These are phyloP conservation scores for Mormyrus lacerda DNA, from an alignment of 2,113 vertebrate species.

Conservation along the genomic window DNA sequence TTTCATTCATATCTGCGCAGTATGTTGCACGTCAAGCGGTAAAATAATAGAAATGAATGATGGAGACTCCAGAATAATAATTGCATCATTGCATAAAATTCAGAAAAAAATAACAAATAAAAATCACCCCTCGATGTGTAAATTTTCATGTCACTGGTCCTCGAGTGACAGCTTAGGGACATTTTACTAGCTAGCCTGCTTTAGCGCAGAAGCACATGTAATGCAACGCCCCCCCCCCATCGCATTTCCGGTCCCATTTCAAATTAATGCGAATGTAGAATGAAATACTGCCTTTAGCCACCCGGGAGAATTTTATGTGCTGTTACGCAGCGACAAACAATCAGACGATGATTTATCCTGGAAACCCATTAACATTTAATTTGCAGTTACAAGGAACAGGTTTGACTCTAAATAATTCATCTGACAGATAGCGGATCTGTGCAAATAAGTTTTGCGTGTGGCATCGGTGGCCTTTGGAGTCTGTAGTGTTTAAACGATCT, in stretches of 20 bases:
- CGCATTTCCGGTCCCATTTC: neutral
- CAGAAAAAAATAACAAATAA: neutral
- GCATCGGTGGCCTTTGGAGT: neutral
- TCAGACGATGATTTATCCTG: conserved; percentile 12
- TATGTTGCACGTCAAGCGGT: neutral
- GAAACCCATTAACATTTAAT: conserved; percentile 12
- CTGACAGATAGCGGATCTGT: conserved; percentile 47
- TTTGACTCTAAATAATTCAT: conserved; percentile 31
- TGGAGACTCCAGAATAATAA: neutral
- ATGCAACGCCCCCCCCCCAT: neutral
- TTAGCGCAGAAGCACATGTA: neutral
- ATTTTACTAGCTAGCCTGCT: neutral
- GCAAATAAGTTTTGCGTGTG: conserved; percentile 42
- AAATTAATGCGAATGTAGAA: neutral
- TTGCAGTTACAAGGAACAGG: conserved; percentile 20
- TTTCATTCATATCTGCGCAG: conserved; percentile 34
- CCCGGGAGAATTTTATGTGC: neutral
- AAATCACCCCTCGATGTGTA: neutral
- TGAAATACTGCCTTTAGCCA: neutral
- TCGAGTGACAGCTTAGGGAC: neutral
- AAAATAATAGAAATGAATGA: neutral
- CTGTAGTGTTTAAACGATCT: neutral
- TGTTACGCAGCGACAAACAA: conserved; percentile 22
- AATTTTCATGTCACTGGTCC: neutral
- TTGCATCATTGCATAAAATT: neutral